Evolutionary conservation across 2,797 vertebrate species (phyloP).

Genomic region (Sebastes trivittatus): DNA sequence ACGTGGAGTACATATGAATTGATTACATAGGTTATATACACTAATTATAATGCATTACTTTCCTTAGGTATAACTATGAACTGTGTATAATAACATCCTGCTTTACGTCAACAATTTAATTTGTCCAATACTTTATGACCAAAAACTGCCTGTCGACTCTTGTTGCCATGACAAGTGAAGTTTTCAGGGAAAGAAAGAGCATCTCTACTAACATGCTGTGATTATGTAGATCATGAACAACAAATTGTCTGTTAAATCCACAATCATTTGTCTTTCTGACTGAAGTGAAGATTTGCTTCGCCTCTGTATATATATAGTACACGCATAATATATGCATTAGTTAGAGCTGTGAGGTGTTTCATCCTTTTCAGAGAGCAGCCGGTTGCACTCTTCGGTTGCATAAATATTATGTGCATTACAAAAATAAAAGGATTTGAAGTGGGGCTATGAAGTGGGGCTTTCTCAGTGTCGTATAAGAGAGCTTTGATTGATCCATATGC

Average conservation of each 20-base stretch:
- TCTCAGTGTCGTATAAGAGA: neutral
- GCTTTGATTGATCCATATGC: neutral
- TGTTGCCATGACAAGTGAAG: neutral
- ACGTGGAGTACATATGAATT: too few relatives aligned
- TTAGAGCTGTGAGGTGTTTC: neutral
- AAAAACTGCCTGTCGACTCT: neutral
- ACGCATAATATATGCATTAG: neutral
- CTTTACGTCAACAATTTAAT: neutral
- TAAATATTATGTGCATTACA: neutral
- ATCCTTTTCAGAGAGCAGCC: neutral
- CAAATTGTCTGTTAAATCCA: neutral
- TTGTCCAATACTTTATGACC: neutral
- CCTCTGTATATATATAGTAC: neutral
- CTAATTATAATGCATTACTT: neutral
- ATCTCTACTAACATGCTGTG: neutral
- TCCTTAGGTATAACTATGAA: neutral
- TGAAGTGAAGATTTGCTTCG: neutral
- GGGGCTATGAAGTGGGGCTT: neutral
- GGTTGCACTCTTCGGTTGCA: neutral
- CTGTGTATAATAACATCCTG: neutral
- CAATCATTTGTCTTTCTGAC: neutral
- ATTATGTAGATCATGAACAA: neutral
- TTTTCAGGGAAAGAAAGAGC: neutral
- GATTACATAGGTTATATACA: neutral
- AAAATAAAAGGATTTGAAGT: neutral